phyloP scores from a whole-genome alignment of 2,113 vertebrate species.

The Cariama cristata region DNA sequence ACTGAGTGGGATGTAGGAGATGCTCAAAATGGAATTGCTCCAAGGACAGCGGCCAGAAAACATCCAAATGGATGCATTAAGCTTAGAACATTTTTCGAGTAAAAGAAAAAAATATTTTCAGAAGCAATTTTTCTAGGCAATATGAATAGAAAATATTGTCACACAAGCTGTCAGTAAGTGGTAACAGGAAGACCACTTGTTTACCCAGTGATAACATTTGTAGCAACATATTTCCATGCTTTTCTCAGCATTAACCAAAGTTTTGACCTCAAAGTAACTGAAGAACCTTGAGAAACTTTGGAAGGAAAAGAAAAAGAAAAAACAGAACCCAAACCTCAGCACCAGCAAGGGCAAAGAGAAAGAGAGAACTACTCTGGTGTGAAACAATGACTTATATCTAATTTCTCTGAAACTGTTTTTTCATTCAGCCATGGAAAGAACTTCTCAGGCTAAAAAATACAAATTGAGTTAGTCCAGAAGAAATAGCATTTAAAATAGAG shows the following conservation, averaged over 20 bases:
- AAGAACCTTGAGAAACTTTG: not conserved
- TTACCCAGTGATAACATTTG: not conserved
- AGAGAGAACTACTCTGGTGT: not conserved
- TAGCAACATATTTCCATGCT: not conserved
- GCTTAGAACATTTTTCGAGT: not conserved
- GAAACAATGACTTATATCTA: constrained; percentile 2
- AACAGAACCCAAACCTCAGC: not conserved
- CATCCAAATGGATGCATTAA: not conserved
- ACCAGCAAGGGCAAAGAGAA: not conserved
- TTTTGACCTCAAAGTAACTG: not conserved
- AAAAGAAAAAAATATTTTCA: not conserved
- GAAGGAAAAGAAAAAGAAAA: not conserved
- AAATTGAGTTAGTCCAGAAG: not conserved
- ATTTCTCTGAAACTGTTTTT: constrained; percentile 2
- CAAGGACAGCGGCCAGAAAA: not conserved
- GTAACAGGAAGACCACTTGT: not conserved
- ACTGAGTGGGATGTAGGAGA: not conserved
- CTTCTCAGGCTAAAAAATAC: not conserved
- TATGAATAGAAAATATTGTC: not conserved
- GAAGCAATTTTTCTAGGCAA: not conserved
- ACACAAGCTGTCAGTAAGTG: not conserved
- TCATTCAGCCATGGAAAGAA: not conserved
- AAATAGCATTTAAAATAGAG: not conserved
- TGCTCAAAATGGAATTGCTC: not conserved
- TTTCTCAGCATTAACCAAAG: not conserved